phyloP scores from a whole-genome alignment of 1,140 invertebrate genomes.

The Tetramorium simillimum region DNA sequence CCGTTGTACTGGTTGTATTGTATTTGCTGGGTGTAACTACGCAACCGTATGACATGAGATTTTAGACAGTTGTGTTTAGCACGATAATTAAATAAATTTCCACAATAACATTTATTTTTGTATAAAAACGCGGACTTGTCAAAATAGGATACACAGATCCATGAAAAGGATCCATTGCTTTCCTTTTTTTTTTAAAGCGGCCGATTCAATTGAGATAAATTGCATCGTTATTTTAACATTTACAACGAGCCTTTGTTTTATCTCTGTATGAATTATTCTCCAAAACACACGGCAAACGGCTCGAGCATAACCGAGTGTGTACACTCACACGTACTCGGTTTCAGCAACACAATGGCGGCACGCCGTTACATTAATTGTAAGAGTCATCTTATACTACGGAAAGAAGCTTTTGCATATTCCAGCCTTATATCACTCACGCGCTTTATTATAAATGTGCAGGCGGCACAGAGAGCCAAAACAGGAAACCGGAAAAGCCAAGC shows the following conservation, averaged over 20 bases:
- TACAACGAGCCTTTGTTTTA: slow-evolving; percentile 52
- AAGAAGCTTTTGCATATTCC: slow-evolving; percentile 78
- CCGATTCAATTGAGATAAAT: slow-evolving; percentile 40
- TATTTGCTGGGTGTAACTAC: background rate
- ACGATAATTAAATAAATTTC: background rate
- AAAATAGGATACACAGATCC: background rate
- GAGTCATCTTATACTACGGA: slow-evolving; percentile 62
- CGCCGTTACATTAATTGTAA: slow-evolving; percentile 74
- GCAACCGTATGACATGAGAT: background rate
- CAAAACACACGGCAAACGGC: slow-evolving; percentile 39
- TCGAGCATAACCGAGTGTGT: slow-evolving; percentile 35
- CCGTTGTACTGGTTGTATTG: no score
- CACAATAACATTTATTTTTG: slow-evolving; percentile 1
- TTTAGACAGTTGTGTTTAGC: background rate
- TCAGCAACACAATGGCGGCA: slow-evolving; percentile 45
- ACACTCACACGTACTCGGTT: slow-evolving; percentile 10
- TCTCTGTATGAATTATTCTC: slow-evolving; percentile 43
- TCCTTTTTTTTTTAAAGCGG: background rate
- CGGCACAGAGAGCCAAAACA: slow-evolving; percentile 65
- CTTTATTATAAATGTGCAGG: slow-evolving; percentile 69
- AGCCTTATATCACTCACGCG: slow-evolving; percentile 72
- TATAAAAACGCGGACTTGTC: background rate
- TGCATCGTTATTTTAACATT: slow-evolving; percentile 38
- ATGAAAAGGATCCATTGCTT: background rate
- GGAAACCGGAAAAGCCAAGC: slow-evolving; percentile 73